phyloP scores from a whole-genome alignment of 2,797 vertebrate species.

The Lemur catta region DNA sequence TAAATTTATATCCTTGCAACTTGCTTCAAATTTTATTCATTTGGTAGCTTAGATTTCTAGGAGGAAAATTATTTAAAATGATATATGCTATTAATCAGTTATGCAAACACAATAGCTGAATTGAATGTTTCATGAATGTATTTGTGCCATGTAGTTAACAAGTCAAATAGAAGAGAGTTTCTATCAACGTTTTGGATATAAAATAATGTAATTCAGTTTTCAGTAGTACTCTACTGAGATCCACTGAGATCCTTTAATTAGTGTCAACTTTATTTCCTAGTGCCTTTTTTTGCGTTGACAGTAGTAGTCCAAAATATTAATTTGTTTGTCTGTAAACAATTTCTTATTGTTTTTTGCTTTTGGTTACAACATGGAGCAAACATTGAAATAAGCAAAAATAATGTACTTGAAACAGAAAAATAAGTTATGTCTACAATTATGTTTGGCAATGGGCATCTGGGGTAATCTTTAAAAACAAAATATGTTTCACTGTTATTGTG shows the following conservation, averaged over 20 bases:
- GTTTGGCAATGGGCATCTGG: background rate
- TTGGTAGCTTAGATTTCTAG: background rate
- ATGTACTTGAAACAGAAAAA: background rate
- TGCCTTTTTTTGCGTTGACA: background rate
- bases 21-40: constrained; percentile 21
- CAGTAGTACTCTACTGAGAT: background rate
- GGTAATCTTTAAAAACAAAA: constrained; percentile 39
- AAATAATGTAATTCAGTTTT: background rate
- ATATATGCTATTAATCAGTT: background rate
- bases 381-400: background rate
- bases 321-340: background rate
- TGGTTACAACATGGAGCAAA: background rate
- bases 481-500: background rate
- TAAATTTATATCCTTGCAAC: background rate
- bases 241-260: background rate
- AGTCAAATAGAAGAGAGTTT: background rate
- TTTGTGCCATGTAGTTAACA: background rate
- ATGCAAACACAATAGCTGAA: background rate
- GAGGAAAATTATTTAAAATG: background rate
- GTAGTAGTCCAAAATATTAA: background rate
- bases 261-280: background rate
- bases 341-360: background rate
- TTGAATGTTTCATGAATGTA: background rate
- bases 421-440: background rate
- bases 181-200: background rate